These are phyloP conservation scores for Stictocephala bisonia DNA, from an alignment of 2,888 invertebrate genomes.

Conservation along the genomic window DNA sequence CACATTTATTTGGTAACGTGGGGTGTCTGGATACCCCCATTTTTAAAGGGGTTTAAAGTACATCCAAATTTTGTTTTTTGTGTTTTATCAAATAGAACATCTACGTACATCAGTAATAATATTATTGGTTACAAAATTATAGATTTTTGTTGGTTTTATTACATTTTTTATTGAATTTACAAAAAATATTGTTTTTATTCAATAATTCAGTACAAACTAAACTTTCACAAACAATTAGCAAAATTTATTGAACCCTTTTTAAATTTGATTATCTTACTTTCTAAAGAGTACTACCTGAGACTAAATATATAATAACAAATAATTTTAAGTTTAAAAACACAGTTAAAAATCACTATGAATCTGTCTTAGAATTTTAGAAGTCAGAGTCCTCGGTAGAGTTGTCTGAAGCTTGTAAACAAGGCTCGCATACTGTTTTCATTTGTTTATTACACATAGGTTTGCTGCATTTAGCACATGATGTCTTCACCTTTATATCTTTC, in stretches of 20 bases:
- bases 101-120: too few species aligned
- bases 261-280: too few species aligned
- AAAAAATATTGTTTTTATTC: too few species aligned
- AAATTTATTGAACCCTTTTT: too few species aligned
- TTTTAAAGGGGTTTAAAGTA: too few species aligned
- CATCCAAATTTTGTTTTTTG: background rate
- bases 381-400: background rate
- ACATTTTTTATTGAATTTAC: too few species aligned
- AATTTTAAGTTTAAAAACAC: background rate
- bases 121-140: too few species aligned
- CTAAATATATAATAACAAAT: background rate
- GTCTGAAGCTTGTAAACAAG: background rate
- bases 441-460: conserved; percentile 2
- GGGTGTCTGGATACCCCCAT: background rate
- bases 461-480: conserved; percentile 20
- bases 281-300: too few species aligned
- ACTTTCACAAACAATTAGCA: too few species aligned
- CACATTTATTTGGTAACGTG: conserved; percentile 19
- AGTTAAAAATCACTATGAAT: background rate
- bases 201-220: too few species aligned
- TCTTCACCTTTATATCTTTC: conserved; percentile 4
- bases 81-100: background rate
- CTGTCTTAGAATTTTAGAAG: background rate
- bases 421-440: conserved; percentile 9
- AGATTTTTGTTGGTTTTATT: too few species aligned